Base-by-base conservation (phyloP, 2,888 invertebrate genomes). In the Brenthis daphne region DNA sequence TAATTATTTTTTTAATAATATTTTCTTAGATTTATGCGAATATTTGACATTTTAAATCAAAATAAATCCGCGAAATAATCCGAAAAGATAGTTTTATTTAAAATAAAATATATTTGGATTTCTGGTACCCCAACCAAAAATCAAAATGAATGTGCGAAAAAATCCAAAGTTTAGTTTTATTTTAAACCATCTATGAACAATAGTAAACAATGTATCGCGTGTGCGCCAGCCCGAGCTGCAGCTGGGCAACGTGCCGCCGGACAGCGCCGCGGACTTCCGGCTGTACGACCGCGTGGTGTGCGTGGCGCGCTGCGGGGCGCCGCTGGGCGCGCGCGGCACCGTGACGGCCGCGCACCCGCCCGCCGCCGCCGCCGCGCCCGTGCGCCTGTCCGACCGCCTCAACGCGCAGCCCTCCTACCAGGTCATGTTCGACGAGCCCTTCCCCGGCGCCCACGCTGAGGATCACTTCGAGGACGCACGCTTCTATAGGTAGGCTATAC, bases 281-380 rank as follows among this genome's bases (percentile, higher is more conserved):
- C 82, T 99, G 71, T 95, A 96, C 79, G 99, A 99, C 89, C 94
- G 99, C 64, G 95, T 99, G 57, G 95, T 98, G 5, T 95, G 96
- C 80, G 95, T 96, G 0, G 94, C 96, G 47, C 94, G 94, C 48
- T 95, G 95, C 64, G 96, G 95, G 80, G 94, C 97, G 16, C 98
- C 98, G 0, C 86, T 96, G 6, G 99, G 98, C 1, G 92, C 95
- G 12, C 94, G 95, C 73, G 99, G 99, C 43, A 98, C 98, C 0
- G 92, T 99, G 0, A 95, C 97, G n/a, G 97, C 94, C 0, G 92
- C 96, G 11, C 88, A 74, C 76, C 88, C 53, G 75, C 82, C 78
- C 76, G 82, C 82, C 82, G 94, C 78, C 83, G 94, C 85, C 69
- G 82, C 37, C 79, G 80, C 78, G 83, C 94, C 85, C 57, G 94